A percentile compares a stretch with the other conserved stretches of the same genome.
Conservation (phyloP, 2,888 invertebrate species). For the Uropetala carovei region DNA sequence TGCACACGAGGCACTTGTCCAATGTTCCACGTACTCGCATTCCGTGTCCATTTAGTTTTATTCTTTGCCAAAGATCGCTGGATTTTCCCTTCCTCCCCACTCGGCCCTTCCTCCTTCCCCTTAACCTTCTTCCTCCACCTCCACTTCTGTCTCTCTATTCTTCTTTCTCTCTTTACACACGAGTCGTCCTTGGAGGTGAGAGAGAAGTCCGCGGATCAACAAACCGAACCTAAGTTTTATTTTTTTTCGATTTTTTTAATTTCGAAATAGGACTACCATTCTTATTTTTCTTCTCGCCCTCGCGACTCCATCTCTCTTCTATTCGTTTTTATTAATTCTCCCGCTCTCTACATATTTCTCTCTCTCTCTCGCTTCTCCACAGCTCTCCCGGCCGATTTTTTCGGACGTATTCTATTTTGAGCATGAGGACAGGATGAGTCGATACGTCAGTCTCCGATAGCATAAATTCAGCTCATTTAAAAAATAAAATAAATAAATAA, state of each 20-base stretch:
- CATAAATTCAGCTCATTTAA: too few relatives aligned
- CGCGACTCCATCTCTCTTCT: slow-evolving; percentile 6
- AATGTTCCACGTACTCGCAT: not conserved
- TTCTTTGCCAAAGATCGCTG: not conserved
- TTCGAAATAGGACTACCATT: not conserved
- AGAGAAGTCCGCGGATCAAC: slow-evolving; percentile 46
- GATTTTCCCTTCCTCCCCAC: not conserved
- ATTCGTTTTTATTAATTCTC: not conserved
- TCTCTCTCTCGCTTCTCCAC: not conserved
- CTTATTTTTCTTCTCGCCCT: slow-evolving; percentile 19
- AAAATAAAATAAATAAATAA: too few relatives aligned
- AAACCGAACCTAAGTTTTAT: slow-evolving; percentile 15
- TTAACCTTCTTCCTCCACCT: slow-evolving; percentile 7
- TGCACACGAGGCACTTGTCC: not conserved
- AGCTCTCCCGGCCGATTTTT: too few relatives aligned
- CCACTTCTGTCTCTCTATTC: not conserved
- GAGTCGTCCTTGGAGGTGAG: slow-evolving; percentile 44
- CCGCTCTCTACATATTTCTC: not conserved
- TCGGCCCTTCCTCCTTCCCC: slow-evolving; percentile 32
- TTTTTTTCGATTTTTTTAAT: not conserved
- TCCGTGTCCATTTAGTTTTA: not conserved
- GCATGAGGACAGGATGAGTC: too few relatives aligned
- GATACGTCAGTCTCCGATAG: too few relatives aligned
- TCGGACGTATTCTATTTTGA: too few relatives aligned
- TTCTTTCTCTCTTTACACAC: not conserved